A percentile compares a stretch with the other conserved stretches of the same genome.
Evolutionary conservation across 2,797 vertebrate genomes (phyloP).

Genomic region (Chloroceryle inda): DNA sequence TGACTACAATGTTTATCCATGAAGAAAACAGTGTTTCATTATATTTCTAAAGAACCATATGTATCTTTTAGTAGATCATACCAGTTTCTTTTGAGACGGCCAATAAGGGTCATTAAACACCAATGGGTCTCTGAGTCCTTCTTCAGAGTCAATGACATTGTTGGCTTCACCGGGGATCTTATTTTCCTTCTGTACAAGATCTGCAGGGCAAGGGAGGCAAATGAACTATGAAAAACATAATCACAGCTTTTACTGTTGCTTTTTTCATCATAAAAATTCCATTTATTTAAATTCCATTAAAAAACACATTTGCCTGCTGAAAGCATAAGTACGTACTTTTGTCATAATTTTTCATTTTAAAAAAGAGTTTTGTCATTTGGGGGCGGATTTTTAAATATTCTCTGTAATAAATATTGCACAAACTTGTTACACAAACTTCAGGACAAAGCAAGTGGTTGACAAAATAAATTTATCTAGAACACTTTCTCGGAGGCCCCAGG

Average conservation of each 20-base stretch:
- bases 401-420: conserved; percentile 55
- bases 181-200: conserved; percentile 83
- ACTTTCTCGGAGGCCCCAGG: not conserved
- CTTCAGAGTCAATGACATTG: conserved; percentile 82
- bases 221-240: conserved; percentile 85
- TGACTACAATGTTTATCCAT: conserved; percentile 65
- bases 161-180: conserved; percentile 81
- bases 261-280: conserved; percentile 81
- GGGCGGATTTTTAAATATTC: conserved; percentile 14
- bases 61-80: conserved; percentile 81
- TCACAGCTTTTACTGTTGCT: conserved; percentile 80
- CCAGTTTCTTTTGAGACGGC: conserved; percentile 85
- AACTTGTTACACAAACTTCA: conserved; percentile 28
- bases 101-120: conserved; percentile 91
- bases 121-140: conserved; percentile 83
- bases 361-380: conserved; percentile 24
- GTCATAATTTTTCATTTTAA: conserved; percentile 76
- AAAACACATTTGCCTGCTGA: conserved; percentile 79
- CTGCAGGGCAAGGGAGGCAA: conserved; percentile 85
- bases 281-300: conserved; percentile 84
- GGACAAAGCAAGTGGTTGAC: conserved; percentile 51
- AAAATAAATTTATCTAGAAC: conserved; percentile 21
- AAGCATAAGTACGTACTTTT: conserved; percentile 81
- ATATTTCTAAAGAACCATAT: conserved; percentile 74
- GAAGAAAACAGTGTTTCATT: conserved; percentile 77